Percentiles rank a stretch among this genome's conserved stretches.
These are phyloP conservation scores for Gonatopus flavifemur DNA, from an alignment of 1,140 invertebrate species.

Conservation along the genomic window DNA sequence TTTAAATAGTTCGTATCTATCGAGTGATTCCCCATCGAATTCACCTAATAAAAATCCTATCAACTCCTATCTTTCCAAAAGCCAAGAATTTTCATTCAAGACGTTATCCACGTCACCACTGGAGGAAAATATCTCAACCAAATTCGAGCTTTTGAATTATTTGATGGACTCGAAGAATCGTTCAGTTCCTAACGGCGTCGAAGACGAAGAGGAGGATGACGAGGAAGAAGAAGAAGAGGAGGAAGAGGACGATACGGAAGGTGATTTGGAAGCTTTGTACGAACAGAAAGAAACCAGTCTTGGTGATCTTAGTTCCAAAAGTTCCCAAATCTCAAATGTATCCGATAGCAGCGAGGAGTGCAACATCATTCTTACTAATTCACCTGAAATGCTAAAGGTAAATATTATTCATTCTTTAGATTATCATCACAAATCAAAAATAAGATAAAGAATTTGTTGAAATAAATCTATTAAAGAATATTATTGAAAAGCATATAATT, in stretches of 20 bases:
- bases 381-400: conserved; percentile 49
- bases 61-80: conserved; percentile 42
- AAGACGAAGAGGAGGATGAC: conserved; percentile 56
- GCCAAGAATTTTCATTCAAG: conserved; percentile 43
- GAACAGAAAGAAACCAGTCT: conserved; percentile 55
- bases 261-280: conserved; percentile 52
- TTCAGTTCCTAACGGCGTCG: conserved; percentile 61
- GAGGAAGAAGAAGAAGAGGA: conserved; percentile 41
- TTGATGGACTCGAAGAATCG: conserved; percentile 72
- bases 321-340: conserved; percentile 61
- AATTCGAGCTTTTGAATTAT: conserved; percentile 86
- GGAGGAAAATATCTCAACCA: conserved; percentile 65
- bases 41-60: conserved; percentile 46
- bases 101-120: conserved; percentile 30
- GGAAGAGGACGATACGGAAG: conserved; percentile 51
- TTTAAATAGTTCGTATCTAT: conserved; percentile 78
- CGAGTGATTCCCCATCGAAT: conserved; percentile 72
- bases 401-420: conserved; percentile 5
- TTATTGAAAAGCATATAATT: too few relatives aligned
- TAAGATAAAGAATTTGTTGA: not conserved
- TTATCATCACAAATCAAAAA: too few relatives aligned
- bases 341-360: conserved; percentile 63
- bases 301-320: conserved; percentile 59
- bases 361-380: conserved; percentile 53
- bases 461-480: not conserved